phyloP scores from a whole-genome alignment of 2,113 vertebrate genomes.

The Rhodinocichla rosea region DNA sequence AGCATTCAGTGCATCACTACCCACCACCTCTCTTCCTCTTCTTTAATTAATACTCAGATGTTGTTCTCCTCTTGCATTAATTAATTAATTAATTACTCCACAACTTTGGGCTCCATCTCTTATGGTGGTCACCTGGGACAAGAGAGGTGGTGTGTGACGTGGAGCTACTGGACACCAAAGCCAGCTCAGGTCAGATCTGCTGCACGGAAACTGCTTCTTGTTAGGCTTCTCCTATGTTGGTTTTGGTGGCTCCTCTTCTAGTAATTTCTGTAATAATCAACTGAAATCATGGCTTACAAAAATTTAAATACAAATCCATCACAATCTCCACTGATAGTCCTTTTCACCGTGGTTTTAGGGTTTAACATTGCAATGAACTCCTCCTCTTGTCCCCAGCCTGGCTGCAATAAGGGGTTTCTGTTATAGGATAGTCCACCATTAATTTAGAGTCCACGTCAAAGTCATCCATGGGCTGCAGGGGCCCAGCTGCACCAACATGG shows the following conservation, averaged over 20 bases:
- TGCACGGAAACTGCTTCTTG: not conserved
- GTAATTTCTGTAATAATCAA: not conserved
- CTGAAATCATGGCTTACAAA: not conserved
- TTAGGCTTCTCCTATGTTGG: not conserved
- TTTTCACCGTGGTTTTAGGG: not conserved
- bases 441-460: not conserved
- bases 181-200: not conserved
- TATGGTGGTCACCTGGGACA: too few relatives aligned
- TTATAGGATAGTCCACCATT: not conserved
- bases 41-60: not conserved
- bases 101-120: not conserved
- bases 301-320: not conserved
- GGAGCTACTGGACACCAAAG: not conserved
- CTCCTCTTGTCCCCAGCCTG: not conserved
- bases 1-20: not conserved
- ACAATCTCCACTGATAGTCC: not conserved
- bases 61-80: not conserved
- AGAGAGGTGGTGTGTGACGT: not conserved
- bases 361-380: not conserved
- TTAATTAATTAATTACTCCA: not conserved
- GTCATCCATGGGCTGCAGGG: not conserved
- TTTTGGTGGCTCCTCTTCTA: not conserved
- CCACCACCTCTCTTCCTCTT: not conserved
- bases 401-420: not conserved
- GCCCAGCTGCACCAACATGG: not conserved